phyloP scores from a whole-genome alignment of 2,113 vertebrate species.

The Euleptes europaea region DNA sequence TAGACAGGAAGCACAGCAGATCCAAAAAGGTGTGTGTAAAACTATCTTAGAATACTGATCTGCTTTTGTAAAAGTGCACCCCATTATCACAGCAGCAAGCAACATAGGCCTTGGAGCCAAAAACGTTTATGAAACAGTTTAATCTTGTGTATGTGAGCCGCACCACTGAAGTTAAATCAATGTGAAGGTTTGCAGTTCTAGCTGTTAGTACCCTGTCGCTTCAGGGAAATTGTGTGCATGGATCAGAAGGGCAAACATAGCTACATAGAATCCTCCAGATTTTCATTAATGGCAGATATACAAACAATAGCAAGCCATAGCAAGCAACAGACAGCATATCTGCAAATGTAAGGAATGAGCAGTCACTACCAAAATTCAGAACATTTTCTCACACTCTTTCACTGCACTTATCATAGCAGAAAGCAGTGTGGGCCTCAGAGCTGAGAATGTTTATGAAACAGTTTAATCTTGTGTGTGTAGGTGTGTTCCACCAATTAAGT shows the following conservation, averaged over 20 bases:
- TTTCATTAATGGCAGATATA: not conserved
- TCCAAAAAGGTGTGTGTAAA: not conserved
- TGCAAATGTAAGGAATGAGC: not conserved
- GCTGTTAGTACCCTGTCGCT: fast-evolving
- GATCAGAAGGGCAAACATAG: not conserved
- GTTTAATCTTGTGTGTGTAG: not conserved
- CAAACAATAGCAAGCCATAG: not conserved
- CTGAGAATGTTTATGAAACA: not conserved
- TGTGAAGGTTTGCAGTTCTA: not conserved
- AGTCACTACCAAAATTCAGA: not conserved
- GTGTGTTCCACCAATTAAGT: not conserved
- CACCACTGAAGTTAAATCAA: not conserved
- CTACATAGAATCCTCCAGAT: not conserved
- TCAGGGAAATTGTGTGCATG: not conserved
- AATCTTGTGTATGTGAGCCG: not conserved
- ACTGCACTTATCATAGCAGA: not conserved
- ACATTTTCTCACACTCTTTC: not conserved
- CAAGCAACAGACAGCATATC: not conserved
- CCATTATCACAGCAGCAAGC: not conserved
- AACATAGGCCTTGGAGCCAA: fast-evolving
- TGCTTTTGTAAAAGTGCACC: not conserved
- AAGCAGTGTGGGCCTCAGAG: fast-evolving
- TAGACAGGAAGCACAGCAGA: not conserved
- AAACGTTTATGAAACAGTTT: not conserved
- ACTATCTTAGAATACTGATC: not conserved